Percentiles rank a stretch among this genome's conserved stretches.
phyloP scores from a whole-genome alignment of 2,888 invertebrate species.

The Eristalinus aeneus region DNA sequence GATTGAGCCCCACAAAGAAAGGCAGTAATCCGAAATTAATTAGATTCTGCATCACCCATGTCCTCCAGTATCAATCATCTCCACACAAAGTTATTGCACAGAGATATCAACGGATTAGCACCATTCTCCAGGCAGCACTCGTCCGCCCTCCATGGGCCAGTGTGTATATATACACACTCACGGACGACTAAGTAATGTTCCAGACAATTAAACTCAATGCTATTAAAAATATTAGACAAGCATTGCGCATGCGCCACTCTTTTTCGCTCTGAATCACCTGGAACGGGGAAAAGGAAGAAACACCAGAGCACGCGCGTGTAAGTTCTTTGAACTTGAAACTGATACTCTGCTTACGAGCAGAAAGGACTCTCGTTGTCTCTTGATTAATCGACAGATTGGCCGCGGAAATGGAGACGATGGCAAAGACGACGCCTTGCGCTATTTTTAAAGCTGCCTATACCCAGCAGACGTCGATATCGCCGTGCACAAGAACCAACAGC shows the following conservation, averaged over 20 bases:
- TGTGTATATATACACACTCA: neutral
- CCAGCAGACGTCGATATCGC: neutral
- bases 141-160: neutral
- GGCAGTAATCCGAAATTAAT: conserved; percentile 55
- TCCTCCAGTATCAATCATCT: conserved; percentile 12
- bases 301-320: neutral
- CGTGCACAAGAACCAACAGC: neutral
- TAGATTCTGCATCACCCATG: conserved; percentile 28
- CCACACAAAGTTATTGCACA: conserved; percentile 9
- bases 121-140: neutral
- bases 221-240: conserved; percentile 34
- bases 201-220: conserved; percentile 58
- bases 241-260: conserved; percentile 23
- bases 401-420: neutral
- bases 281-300: neutral
- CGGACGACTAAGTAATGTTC: conserved; percentile 9
- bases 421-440: neutral
- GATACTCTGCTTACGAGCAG: neutral
- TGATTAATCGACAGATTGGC: conserved; percentile 48
- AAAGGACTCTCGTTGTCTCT: conserved; percentile 14
- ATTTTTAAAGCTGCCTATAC: conserved; percentile 12
- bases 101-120: conserved; percentile 51
- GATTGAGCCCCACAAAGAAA: conserved; percentile 28
- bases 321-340: neutral
- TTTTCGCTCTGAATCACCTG: conserved; percentile 55